Conservation (phyloP, 2,888 invertebrate genomes). For the Ophioninae sp. region DNA sequence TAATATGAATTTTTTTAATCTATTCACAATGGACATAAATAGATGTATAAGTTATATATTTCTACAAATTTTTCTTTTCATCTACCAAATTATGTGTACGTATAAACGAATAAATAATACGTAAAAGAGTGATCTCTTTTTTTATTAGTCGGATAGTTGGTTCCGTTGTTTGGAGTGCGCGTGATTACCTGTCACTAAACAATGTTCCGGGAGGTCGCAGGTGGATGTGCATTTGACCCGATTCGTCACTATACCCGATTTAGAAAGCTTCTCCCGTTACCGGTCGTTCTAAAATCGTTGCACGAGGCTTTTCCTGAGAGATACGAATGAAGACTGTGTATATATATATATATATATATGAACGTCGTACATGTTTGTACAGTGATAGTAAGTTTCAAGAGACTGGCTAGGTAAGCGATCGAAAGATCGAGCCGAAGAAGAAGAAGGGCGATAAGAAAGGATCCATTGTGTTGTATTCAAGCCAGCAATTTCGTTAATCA, state of each 20-base stretch:
- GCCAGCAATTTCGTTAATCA: conserved; percentile 59
- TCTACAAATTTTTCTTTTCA: too few species aligned
- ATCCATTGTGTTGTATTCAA: conserved; percentile 57
- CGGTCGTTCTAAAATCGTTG: conserved; percentile 40
- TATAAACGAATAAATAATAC: neutral
- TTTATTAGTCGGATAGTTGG: neutral
- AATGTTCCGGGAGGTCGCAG: conserved; percentile 25
- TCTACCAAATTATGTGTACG: too few species aligned
- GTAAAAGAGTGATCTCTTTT: neutral
- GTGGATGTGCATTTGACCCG: conserved; percentile 60
- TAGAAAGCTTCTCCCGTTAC: conserved; percentile 62
- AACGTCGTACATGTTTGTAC: conserved; percentile 15
- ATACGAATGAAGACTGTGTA: conserved; percentile 17
- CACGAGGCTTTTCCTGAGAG: conserved; percentile 36
- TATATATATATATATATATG: neutral
- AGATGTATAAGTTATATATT: too few species aligned
- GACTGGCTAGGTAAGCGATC: conserved; percentile 21
- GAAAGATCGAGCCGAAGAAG: conserved; percentile 11
- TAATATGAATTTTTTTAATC: too few species aligned
- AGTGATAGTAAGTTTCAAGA: conserved; percentile 9
- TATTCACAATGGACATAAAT: too few species aligned
- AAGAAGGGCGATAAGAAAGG: conserved; percentile 29
- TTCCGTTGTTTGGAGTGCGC: neutral
- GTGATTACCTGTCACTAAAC: conserved; percentile 17
- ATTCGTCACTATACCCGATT: conserved; percentile 43